Evolutionary conservation across 1,140 invertebrate species (phyloP).

Genomic region (Anagrus nilaparvatae): DNA sequence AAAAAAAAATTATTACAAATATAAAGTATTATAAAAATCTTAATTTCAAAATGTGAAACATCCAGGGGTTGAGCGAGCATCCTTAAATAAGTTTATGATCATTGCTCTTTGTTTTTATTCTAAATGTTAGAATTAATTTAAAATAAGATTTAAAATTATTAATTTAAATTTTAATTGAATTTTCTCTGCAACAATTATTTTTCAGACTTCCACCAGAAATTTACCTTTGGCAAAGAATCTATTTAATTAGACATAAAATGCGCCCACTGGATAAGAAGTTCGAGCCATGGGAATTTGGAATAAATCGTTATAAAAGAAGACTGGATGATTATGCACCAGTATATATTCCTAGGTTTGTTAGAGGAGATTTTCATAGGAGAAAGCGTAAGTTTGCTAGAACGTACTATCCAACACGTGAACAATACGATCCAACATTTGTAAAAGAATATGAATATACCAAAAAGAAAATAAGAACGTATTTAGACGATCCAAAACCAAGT

Average conservation of each 20-base stretch:
- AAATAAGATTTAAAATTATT: constrained; percentile 2
- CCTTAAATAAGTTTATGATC: too few species aligned
- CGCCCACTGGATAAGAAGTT: constrained; percentile 54
- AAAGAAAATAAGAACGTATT: too few species aligned
- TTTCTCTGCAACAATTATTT: too few species aligned
- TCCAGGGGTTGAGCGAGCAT: too few species aligned
- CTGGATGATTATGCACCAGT: constrained; percentile 53
- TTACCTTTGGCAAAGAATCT: constrained; percentile 68
- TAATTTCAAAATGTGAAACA: too few species aligned
- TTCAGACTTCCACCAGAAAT: constrained; percentile 50
- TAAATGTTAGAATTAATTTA: constrained; percentile 2
- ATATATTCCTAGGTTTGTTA: constrained; percentile 55
- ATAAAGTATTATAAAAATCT: too few species aligned
- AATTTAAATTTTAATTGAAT: too few species aligned
- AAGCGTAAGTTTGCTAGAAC: constrained; percentile 46
- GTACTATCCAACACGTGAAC: constrained; percentile 53
- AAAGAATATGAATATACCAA: not conserved
- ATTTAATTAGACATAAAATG: constrained; percentile 57
- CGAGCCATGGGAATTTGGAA: constrained; percentile 53
- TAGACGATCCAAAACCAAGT: too few species aligned
- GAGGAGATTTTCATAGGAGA: constrained; percentile 46
- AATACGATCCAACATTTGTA: constrained; percentile 2
- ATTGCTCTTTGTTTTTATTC: constrained; percentile 5
- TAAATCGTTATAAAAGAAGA: constrained; percentile 46
- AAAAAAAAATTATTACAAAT: too few species aligned